A percentile compares a stretch with the other conserved stretches of the same genome.
Evolutionary conservation across 2,113 vertebrate genomes (phyloP).

Genomic region (Hippolais icterina): DNA sequence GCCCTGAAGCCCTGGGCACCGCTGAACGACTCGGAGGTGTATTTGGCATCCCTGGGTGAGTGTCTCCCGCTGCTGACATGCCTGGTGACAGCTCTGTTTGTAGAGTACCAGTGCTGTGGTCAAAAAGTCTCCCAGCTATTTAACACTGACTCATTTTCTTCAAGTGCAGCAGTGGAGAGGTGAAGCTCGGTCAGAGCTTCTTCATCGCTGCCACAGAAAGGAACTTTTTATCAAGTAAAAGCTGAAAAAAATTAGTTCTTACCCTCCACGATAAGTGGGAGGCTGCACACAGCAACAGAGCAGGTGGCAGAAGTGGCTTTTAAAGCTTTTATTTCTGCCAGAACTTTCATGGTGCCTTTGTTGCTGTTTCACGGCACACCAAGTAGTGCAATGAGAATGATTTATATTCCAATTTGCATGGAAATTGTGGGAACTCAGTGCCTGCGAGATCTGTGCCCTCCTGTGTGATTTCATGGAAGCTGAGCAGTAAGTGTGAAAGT

Average conservation of each 20-base stretch:
- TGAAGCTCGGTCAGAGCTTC: neutral
- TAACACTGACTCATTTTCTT: too few relatives aligned
- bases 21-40: conserved; percentile 90
- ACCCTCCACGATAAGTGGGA: neutral
- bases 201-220: neutral
- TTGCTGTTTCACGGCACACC: neutral
- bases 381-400: neutral
- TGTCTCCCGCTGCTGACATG: neutral
- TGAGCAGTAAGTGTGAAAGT: neutral
- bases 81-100: neutral
- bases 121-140: neutral
- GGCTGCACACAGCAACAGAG: neutral
- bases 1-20: conserved; percentile 84
- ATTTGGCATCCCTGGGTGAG: conserved; percentile 91
- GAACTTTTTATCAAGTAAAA: neutral
- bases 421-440: neutral
- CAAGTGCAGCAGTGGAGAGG: neutral
- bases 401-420: neutral
- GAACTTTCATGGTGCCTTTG: neutral
- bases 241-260: neutral
- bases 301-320: neutral
- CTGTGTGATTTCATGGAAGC: neutral
- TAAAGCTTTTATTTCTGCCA: neutral
- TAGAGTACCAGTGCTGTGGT: fast-evolving
- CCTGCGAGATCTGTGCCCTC: neutral